Base-by-base conservation (phyloP, 2,888 invertebrate genomes). In the Agonopterix subpropinquella region DNA sequence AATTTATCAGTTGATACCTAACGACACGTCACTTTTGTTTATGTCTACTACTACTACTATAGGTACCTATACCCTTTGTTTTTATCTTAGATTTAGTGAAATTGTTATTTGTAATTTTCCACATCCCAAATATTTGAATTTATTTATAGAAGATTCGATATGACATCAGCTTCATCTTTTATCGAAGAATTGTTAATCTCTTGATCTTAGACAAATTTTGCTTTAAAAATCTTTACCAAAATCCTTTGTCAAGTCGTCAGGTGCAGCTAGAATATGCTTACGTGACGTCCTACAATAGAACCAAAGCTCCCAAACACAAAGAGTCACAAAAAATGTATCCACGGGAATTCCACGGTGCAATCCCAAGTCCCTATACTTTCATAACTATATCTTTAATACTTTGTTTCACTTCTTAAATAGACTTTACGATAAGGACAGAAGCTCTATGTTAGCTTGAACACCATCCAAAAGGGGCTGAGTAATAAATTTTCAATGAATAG, bases 341-440 rank as follows among this genome's bases (percentile, higher is more conserved):
- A 53, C 53, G 67, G 75, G 70, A 74, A 73, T 73, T 65, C 73
- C 76, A 69, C 53, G 48, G 53, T 64, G 68, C 73, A 70, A 59
- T 62, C 55, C 56, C 48, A 41, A 44, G 39, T 51, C 55, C 53
- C 41, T 41, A 36, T 45, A 8, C 39, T 15, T 39, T 39, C 39
- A 39, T 39, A 39, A 39, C 39, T 7, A 28, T 28, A 28, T 28
- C 28, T 5, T 5, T 28, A 28, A 28, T 28, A 28, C 7, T 1
- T 28, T 7, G 28, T 28, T 28, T 7, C 28, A 39, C 5, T 39
- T 39, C 39, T n/a, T 1, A 39, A 39, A n/a, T n/a, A 39, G 39
- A 9, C 28, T 28, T 5, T 5, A 28, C 28, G 28, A 28, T 28
- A 7, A 28, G 28, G 28, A 28, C 5, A 28, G 28, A 28, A 28